Conservation (phyloP, 2,797 vertebrate genomes). For the Chiroxiphia lanceolata region DNA sequence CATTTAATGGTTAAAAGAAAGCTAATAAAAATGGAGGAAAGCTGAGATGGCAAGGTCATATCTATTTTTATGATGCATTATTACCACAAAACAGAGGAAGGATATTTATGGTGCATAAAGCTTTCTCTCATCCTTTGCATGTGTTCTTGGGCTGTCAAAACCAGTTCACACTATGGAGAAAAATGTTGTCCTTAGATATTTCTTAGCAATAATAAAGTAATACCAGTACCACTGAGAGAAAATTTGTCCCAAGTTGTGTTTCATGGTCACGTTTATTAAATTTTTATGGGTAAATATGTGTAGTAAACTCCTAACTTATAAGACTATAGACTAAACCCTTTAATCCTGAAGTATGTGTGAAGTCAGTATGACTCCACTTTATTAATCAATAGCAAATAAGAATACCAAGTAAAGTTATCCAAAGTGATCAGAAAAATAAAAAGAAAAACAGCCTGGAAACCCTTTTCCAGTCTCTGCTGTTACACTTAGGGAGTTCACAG, state of each 20-base stretch:
- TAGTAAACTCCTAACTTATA: neutral
- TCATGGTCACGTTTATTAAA: neutral
- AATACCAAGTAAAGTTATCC: neutral
- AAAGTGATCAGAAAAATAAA: neutral
- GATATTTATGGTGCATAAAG: neutral
- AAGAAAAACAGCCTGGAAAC: neutral
- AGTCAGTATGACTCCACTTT: neutral
- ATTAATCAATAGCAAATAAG: neutral
- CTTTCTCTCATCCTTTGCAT: neutral
- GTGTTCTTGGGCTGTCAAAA: neutral
- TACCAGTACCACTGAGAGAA: neutral
- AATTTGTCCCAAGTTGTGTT: neutral
- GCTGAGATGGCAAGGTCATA: slow-evolving; percentile 4
- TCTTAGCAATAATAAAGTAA: neutral
- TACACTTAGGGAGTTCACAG: neutral
- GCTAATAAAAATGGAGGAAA: slow-evolving; percentile 25
- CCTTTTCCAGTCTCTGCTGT: neutral
- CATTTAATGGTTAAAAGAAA: slow-evolving; percentile 31
- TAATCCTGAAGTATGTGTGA: neutral
- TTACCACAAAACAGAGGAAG: neutral
- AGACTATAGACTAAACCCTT: neutral
- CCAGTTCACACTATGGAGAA: neutral
- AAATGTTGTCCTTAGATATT: neutral
- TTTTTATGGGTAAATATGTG: neutral
- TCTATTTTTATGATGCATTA: slow-evolving; percentile 36